Conservation (phyloP, 2,888 invertebrate genomes). For the Dynastes tityus region DNA sequence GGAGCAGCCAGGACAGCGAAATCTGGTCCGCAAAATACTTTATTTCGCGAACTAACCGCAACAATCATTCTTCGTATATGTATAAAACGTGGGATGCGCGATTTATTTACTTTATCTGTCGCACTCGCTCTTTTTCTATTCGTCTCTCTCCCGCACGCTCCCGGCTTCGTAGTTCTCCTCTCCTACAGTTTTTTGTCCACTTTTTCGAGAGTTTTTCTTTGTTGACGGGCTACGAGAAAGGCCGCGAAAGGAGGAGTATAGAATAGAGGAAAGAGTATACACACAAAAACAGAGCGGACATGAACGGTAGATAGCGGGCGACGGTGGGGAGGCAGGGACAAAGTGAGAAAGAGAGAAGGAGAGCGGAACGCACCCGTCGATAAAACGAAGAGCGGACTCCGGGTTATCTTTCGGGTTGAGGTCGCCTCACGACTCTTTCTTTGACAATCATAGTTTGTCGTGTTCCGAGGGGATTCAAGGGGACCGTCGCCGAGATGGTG, state of each 20-base stretch:
- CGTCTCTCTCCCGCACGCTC: conserved; percentile 10
- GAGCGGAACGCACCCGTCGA: conserved; percentile 48
- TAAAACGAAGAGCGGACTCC: conserved; percentile 51
- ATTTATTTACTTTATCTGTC: conserved; percentile 43
- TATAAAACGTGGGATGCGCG: conserved; percentile 42
- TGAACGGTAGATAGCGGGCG: conserved; percentile 17
- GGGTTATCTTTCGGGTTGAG: conserved; percentile 67
- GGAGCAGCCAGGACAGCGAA: conserved; percentile 8
- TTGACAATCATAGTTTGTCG: conserved; percentile 66
- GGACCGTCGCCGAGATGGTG: conserved; percentile 55
- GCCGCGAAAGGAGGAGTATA: conserved; percentile 32
- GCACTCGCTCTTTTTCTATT: conserved; percentile 17
- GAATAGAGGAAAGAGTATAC: conserved; percentile 40
- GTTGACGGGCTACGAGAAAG: conserved; percentile 35
- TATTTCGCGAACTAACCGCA: conserved; percentile 31
- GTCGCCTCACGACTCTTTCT: conserved; percentile 66
- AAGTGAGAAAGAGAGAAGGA: conserved; percentile 41
- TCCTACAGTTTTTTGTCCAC: conserved; percentile 42
- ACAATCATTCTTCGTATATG: conserved; percentile 42
- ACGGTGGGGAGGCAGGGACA: neutral
- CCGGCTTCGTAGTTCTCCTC: conserved; percentile 15
- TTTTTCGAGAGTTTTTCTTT: conserved; percentile 47
- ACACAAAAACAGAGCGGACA: conserved; percentile 38
- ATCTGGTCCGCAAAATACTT: conserved; percentile 41
- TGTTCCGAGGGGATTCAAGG: conserved; percentile 60